Evolutionary conservation across 1,140 invertebrate species (phyloP).

Genomic region (Heterodera carotae): DNA sequence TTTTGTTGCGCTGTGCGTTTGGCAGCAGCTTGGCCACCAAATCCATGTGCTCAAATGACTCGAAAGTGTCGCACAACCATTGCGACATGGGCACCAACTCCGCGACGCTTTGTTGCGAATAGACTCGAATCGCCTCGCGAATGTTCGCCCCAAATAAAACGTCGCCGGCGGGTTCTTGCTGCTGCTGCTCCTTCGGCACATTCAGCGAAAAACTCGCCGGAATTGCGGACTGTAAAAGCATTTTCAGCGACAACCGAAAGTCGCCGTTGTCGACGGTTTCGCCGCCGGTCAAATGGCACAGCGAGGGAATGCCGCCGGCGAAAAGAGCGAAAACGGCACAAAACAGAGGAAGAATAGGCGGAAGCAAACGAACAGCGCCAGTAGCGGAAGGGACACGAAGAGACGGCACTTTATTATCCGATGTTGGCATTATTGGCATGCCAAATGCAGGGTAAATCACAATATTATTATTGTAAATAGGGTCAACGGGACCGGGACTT

Average conservation of each 20-base stretch:
- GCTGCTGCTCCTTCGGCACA: too few relatives aligned
- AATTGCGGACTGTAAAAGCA: not conserved
- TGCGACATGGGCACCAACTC: not conserved
- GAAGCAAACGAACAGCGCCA: too few relatives aligned
- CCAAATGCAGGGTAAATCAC: too few relatives aligned
- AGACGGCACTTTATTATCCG: too few relatives aligned
- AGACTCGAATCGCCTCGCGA: not conserved
- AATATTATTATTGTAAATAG: too few relatives aligned
- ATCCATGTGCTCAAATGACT: not conserved
- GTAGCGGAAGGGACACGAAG: too few relatives aligned
- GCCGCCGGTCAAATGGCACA: not conserved
- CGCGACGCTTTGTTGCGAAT: not conserved
- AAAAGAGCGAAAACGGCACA: not conserved
- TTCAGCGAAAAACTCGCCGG: not conserved
- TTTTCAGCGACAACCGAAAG: not conserved
- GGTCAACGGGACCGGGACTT: too few relatives aligned
- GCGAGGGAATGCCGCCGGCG: not conserved
- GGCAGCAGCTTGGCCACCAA: not conserved
- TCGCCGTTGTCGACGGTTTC: not conserved
- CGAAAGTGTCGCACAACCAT: not conserved
- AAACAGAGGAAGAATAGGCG: not conserved
- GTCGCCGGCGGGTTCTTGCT: too few relatives aligned
- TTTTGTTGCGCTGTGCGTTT: not conserved
- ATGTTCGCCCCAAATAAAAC: not conserved
- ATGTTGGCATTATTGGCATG: too few relatives aligned